phyloP scores from a whole-genome alignment of 2,113 vertebrate genomes.

The Cairina moschata region DNA sequence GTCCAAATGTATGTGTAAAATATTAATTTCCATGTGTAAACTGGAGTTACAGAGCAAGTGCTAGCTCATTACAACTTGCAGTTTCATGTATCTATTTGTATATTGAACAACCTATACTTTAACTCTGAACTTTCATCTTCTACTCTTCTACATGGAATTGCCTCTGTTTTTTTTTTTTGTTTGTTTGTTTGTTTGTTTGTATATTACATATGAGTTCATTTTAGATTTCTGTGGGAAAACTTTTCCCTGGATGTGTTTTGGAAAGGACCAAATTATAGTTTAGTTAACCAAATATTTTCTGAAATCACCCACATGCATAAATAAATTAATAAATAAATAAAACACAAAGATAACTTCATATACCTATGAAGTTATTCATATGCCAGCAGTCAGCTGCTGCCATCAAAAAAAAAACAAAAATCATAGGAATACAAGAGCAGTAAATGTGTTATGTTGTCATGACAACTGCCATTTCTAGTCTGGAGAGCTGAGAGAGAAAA shows the following conservation, averaged over 20 bases:
- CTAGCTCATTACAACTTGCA: not conserved
- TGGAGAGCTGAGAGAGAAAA: not conserved
- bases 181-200: not conserved
- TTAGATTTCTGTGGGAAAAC: not conserved
- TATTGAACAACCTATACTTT: not conserved
- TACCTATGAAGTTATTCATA: not conserved
- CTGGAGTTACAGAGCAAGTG: not conserved
- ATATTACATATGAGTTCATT: too few species aligned
- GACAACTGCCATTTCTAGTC: constrained; percentile 49
- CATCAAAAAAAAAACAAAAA: constrained; percentile 16
- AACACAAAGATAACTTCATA: not conserved
- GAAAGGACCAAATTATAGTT: not conserved
- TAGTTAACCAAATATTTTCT: not conserved
- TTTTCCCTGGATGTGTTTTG: not conserved
- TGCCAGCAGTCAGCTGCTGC: not conserved
- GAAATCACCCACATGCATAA: not conserved
- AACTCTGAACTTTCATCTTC: not conserved
- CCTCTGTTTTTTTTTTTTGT: not conserved
- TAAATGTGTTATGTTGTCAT: constrained; percentile 57
- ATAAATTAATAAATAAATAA: not conserved
- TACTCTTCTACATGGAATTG: not conserved
- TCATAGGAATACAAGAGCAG: not conserved
- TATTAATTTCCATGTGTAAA: not conserved
- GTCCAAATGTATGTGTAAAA: not conserved
- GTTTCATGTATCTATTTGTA: not conserved